Percentiles rank a stretch among this genome's conserved stretches.
phyloP scores from a whole-genome alignment of 2,888 invertebrate genomes.

The Lordiphosa andalusiaca region DNA sequence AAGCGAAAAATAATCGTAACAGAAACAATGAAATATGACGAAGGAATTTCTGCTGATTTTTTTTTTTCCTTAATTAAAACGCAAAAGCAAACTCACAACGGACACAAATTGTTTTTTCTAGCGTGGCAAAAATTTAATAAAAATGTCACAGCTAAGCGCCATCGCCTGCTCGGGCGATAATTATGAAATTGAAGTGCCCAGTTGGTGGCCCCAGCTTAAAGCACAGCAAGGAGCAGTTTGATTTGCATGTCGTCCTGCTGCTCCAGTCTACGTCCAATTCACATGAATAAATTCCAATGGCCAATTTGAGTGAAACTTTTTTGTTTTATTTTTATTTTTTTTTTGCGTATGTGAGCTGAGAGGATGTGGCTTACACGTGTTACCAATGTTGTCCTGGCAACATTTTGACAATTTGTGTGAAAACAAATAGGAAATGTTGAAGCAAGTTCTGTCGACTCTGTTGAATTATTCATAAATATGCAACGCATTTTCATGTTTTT shows the following conservation, averaged over 20 bases:
- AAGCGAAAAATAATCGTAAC: too few relatives aligned
- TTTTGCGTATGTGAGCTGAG: background rate
- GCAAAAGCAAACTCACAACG: conserved; percentile 8
- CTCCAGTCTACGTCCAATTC: conserved; percentile 7
- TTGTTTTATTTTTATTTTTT: too few relatives aligned
- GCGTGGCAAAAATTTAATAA: conserved; percentile 13
- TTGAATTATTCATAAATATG: conserved; percentile 41
- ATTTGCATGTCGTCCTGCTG: conserved; percentile 12
- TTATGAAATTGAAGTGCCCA: conserved; percentile 23
- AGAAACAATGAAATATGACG: background rate
- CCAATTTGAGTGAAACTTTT: conserved; percentile 12
- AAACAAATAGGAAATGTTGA: conserved; percentile 16
- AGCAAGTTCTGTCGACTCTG: conserved; percentile 14
- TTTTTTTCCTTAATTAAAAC: conserved; percentile 18
- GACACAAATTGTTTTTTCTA: conserved; percentile 8
- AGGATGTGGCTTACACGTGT: conserved; percentile 15
- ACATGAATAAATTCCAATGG: conserved; percentile 22
- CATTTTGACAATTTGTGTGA: conserved; percentile 24
- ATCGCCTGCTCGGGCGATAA: conserved; percentile 10
- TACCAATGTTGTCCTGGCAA: conserved; percentile 10
- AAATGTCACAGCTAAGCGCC: conserved; percentile 18
- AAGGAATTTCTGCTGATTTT: conserved; percentile 2
- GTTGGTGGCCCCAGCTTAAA: conserved; percentile 8
- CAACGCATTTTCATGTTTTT: conserved; percentile 35
- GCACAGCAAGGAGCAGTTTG: conserved; percentile 9